Base-by-base conservation (phyloP, 2,113 vertebrate species). In the Pomatostomus ruficeps region DNA sequence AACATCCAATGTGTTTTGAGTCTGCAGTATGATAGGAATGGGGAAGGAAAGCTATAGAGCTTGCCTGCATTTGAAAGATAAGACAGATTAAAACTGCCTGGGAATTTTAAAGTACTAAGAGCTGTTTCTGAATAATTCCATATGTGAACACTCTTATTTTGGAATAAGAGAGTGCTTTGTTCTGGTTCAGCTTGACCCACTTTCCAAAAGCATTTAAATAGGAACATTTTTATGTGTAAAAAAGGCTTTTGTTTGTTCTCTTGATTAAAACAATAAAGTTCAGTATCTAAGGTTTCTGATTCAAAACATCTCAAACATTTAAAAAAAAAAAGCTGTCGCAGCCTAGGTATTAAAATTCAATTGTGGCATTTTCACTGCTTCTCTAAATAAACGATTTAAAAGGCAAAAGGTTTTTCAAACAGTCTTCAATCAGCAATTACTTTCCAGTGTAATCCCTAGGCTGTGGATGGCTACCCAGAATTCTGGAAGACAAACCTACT, bases 121-220 rank as follows among this genome's bases (percentile, higher is more conserved):
- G 65, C 70, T 63, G n/a, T 81, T 94, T 89, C 87, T 93, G 93
- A 91, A 63, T 91, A 93, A 95, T 91, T 95, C 87, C 91, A 91
- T 94, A 96, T 10, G 65, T 92, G 76, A 91, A 87, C 7, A 8
- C n/a, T 77, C 51, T 87, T 89, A 87, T 80, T 95, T 87, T 92
- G 77, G 73, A 95, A 85, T 94, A 93, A 94, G 48, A 87, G 65
- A 94, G 61, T 59, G 73, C 89, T 91, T 96, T 95, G 91, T 95
- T 95, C 57, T 73, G 77, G 46, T 85, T 94, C 84, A 95, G 89
- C 77, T 71, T 96, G 96, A 94, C 93, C 93, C 70, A 95, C 36
- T 96, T 96, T 96, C 73, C 52, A 67, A 85, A 66, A 87, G 66
- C 68, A 71, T 94, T 93, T 93, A 93, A 87, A 93, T 83, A 95